These are phyloP conservation scores for Varanus komodoensis DNA, from an alignment of 2,113 vertebrate species.

Conservation along the genomic window DNA sequence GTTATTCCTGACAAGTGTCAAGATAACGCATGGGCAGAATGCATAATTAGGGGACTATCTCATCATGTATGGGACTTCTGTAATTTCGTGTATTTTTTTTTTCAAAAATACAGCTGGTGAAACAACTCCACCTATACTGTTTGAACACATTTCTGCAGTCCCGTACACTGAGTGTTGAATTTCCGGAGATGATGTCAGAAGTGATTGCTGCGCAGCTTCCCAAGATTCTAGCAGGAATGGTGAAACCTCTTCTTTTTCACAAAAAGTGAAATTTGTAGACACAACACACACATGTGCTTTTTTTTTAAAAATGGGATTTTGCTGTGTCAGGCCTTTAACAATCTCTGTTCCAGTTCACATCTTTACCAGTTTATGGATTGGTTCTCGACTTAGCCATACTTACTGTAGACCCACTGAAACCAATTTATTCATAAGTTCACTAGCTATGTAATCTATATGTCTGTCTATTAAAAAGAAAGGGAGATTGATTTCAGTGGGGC, in stretches of 20 bases:
- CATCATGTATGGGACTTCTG: background rate
- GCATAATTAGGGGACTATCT: background rate
- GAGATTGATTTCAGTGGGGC: no score
- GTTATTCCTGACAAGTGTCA: background rate
- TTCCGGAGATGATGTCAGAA: slow-evolving; percentile 99
- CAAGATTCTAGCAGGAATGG: slow-evolving; percentile 98
- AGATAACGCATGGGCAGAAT: background rate
- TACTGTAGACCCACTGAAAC: background rate
- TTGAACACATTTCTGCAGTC: slow-evolving; percentile 98
- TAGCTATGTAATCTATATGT: no score
- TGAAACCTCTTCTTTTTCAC: slow-evolving; percentile 96
- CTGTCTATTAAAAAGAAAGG: no score
- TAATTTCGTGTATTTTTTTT: slow-evolving; percentile 51
- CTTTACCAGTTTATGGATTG: slow-evolving; percentile 60
- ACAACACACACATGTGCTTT: slow-evolving; percentile 34
- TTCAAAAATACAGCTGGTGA: slow-evolving; percentile 88
- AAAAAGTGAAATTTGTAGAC: slow-evolving; percentile 82
- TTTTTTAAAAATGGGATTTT: slow-evolving; percentile 50
- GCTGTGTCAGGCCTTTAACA: slow-evolving; percentile 59
- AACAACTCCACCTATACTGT: slow-evolving; percentile 96
- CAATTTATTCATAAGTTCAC: background rate
- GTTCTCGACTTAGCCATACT: background rate
- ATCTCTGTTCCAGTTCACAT: slow-evolving; percentile 57
- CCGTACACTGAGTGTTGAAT: slow-evolving; percentile 92
- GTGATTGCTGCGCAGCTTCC: slow-evolving; percentile 96